Evolutionary conservation across 2,113 vertebrate genomes (phyloP).

Genomic region (Oreochromis niloticus): DNA sequence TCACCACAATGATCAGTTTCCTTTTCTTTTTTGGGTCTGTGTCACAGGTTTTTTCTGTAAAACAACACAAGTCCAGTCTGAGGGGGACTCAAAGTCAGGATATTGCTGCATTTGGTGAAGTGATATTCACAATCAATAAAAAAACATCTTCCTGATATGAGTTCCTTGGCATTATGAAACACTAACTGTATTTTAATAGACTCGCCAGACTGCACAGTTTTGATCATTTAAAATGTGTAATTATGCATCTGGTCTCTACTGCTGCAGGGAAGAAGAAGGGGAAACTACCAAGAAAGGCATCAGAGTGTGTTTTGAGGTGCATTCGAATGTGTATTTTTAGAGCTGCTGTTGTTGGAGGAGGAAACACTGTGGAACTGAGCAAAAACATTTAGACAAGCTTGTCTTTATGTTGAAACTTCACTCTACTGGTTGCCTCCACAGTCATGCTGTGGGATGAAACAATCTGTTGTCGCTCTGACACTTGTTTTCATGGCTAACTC

Average conservation of each 20-base stretch:
- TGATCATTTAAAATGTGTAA: not conserved
- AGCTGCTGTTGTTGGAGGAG: not conserved
- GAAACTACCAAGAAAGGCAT: not conserved
- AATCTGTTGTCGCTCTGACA: not conserved
- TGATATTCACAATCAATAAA: not conserved
- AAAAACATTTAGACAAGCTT: not conserved
- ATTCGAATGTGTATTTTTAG: not conserved
- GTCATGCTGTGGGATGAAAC: not conserved
- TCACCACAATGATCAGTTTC: not conserved
- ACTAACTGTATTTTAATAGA: not conserved
- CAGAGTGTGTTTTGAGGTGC: not conserved
- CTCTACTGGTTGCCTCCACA: not conserved
- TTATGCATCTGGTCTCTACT: not conserved
- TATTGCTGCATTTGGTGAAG: not conserved
- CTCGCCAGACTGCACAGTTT: not conserved
- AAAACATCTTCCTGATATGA: not conserved
- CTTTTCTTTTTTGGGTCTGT: not conserved
- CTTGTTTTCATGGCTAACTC: not conserved
- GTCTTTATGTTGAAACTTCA: not conserved
- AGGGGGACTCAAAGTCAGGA: not conserved
- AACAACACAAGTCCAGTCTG: not conserved
- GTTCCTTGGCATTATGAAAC: not conserved
- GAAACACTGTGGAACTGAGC: not conserved
- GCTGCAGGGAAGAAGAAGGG: not conserved
- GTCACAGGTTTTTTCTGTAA: not conserved